Percentiles rank a stretch among this genome's conserved stretches.
Evolutionary conservation across 2,113 vertebrate genomes (phyloP).

Genomic region (Arvicanthis niloticus): DNA sequence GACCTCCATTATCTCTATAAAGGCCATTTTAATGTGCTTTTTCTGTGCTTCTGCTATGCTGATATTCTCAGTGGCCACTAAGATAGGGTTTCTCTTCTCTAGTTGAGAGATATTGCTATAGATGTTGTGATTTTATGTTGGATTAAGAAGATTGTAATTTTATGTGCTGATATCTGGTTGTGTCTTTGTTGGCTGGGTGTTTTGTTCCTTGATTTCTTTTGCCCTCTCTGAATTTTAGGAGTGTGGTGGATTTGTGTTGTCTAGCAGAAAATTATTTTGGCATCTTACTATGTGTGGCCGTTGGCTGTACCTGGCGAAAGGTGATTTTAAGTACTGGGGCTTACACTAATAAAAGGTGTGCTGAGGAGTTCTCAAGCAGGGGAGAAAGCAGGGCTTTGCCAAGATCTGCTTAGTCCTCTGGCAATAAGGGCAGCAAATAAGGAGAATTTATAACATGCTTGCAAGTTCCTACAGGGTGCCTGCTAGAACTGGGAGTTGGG

Average conservation of each 20-base stretch:
- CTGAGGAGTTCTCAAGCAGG: not conserved
- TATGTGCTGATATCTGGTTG: not conserved
- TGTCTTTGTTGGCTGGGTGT: not conserved
- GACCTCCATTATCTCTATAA: not conserved
- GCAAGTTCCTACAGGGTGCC: not conserved
- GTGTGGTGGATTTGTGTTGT: not conserved
- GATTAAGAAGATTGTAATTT: not conserved
- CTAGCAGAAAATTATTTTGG: not conserved
- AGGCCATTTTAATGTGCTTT: not conserved
- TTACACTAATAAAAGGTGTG: not conserved
- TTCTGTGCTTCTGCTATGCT: not conserved
- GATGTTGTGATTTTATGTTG: not conserved
- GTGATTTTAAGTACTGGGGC: not conserved
- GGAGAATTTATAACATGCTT: not conserved
- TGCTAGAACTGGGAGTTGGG: accelerated
- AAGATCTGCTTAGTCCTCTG: not conserved
- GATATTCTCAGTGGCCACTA: not conserved
- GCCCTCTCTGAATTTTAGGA: not conserved
- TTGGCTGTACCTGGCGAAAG: no score
- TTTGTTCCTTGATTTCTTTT: no score
- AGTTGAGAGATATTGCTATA: not conserved
- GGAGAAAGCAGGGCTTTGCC: not conserved
- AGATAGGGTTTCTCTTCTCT: not conserved
- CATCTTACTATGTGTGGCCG: no score
- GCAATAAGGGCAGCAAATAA: not conserved